Evolutionary conservation across 2,888 invertebrate species (phyloP), one percentile per base, ranked within the genome.

Genomic region (Pyrrhosoma nymphula): DNA sequence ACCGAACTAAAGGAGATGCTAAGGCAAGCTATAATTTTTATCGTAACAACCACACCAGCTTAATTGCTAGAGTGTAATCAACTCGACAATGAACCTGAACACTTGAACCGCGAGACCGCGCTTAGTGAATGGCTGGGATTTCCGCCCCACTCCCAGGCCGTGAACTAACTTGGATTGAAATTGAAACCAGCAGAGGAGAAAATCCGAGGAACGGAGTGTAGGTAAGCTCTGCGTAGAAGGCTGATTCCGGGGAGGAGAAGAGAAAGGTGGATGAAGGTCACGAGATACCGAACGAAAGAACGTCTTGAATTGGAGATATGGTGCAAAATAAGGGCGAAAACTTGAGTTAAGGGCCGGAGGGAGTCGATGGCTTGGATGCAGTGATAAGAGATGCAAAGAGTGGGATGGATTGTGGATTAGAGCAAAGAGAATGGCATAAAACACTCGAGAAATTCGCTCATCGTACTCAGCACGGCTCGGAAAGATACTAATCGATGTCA

Each of bases 121-220:
- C 26, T 1, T 69, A 30, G 30, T n/a, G 69, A 82, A 82, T 82
- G 2, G 10, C 35, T 35, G 30, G 30, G 30, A 82, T 12, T 82
- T 82, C 26, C 10, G 2, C 75, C 14, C 35, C 20, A 10, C 60
- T 60, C 6, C 75, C 30, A 2, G 8, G 75, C 75, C 30, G 0
- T 2, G 75, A 82, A 35, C 75, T 14, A 82, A 82, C 75, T 82
- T 82, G 75, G 75, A 82, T 82, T 82, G 75, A 30, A 82, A 82
- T 82, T 82, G 30, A 82, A 30, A 14, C 35, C 75, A 12, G 30
- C 30, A 30, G 30, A 30, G 30, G 30, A 35, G 75, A 82, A 30
- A 82, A 82, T 82, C 14, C 75, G 75, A 82, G 30, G 35, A 12
- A 3, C 30, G n/a, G 30, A 2, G 30, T 0, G 75, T n/a, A 60